Evolutionary conservation across 2,888 invertebrate genomes (phyloP), one percentile per base, ranked within the genome.

Genomic region (Rhopalosiphum nymphaeae): DNA sequence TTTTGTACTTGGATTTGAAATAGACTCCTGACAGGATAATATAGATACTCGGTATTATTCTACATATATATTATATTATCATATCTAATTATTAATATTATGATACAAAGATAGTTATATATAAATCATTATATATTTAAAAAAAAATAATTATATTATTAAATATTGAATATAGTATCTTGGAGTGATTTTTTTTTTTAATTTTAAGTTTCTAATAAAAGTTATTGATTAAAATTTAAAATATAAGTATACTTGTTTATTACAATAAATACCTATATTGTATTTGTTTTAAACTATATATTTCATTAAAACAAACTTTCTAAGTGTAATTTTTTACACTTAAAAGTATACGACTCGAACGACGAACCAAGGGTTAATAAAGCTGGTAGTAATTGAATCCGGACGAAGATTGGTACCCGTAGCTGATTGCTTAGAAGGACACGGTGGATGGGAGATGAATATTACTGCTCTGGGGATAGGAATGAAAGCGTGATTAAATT

Each of bases 401-500:
- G 29, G 42, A 67, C 49, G 91, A 94, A 94, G 91, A 94, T 94
- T 94, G 94, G 90, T 91, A 91, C 94, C 67, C 91, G 91, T 67
- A 7, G 93, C 85, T 86, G 57, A 89, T 94, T 85, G 94, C 86
- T 67, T 26, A n/a, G 49, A 90, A 93, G 57, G 93, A 91, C 94
- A 91, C 91, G 86, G 53, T 44, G 88, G 85, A 46, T 29, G 85
- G 91, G 86, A 86, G 94, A 91, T 86, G 94, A 91, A 94, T 94
- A 94, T 94, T 94, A 86, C 90, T 86, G n/a, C 86, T 44, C 94
- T 25, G 91, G 94, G 94, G 94, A 67, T 94, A 67, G 91, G 61
- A 94, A 94, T 91, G 94, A 94, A 91, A 90, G 92, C 95, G 94
- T 95, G 95, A 95, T 95, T 95, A 95, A 95, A 95, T 95, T 95